Conservation (phyloP, 1,140 invertebrate species). For the Trichoplusia ni region DNA sequence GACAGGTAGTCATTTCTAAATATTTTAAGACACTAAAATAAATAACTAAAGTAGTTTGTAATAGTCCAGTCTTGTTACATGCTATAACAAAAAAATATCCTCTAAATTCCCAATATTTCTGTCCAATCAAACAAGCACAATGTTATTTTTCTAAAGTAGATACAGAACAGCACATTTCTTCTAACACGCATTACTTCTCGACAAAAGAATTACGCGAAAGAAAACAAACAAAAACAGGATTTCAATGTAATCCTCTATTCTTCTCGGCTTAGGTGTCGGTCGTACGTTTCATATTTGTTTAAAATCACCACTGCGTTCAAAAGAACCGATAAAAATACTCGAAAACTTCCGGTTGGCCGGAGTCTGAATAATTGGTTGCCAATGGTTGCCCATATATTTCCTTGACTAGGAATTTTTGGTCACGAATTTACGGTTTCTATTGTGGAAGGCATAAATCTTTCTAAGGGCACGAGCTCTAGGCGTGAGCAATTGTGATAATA, state of each 20-base stretch:
- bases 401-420: constrained; percentile 63
- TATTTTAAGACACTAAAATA: no score
- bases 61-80: no score
- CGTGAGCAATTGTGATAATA: constrained; percentile 57
- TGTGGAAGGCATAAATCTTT: constrained; percentile 72
- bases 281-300: constrained; percentile 71
- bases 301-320: constrained; percentile 63
- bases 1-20: no score
- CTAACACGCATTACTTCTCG: background rate
- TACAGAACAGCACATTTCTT: constrained; percentile 11
- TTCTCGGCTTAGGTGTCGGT: constrained; percentile 64
- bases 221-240: constrained; percentile 80
- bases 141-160: no score
- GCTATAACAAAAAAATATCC: no score
- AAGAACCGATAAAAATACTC: constrained; percentile 70
- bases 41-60: no score
- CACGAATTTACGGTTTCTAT: constrained; percentile 70
- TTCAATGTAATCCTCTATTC: constrained; percentile 73
- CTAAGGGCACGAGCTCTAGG: constrained; percentile 68
- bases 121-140: no score
- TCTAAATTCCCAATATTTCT: no score
- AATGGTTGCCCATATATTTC: constrained; percentile 75
- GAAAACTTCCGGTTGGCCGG: constrained; percentile 73
- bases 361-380: constrained; percentile 68
- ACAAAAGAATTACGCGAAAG: constrained; percentile 71